Percentiles rank a stretch among this genome's conserved stretches.
These are phyloP conservation scores for Anoplopoma fimbria DNA, from an alignment of 2,113 vertebrate genomes.

Conservation along the genomic window DNA sequence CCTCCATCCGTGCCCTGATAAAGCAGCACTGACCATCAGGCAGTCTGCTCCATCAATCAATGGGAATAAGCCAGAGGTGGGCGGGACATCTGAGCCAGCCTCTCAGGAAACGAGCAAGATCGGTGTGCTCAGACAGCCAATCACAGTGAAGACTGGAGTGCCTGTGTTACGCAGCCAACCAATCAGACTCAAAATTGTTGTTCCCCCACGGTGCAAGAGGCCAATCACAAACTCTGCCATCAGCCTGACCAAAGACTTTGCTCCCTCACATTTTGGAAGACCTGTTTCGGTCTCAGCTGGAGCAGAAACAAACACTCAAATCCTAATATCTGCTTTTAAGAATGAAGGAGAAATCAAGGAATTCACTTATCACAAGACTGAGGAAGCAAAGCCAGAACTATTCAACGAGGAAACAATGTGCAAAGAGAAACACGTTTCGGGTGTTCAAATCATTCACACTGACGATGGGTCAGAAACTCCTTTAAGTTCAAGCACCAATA, in stretches of 20 bases:
- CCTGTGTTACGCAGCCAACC: slow-evolving; percentile 71
- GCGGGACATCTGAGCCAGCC: slow-evolving; percentile 68
- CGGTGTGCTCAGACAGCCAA: slow-evolving; percentile 72
- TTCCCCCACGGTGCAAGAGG: slow-evolving; percentile 69
- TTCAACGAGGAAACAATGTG: slow-evolving; percentile 23
- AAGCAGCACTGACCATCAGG: slow-evolving; percentile 63
- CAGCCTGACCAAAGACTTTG: slow-evolving; percentile 76
- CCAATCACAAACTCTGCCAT: slow-evolving; percentile 69
- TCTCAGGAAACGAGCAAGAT: slow-evolving; percentile 70
- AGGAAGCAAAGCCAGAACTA: slow-evolving; percentile 20
- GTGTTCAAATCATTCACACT: slow-evolving; percentile 26
- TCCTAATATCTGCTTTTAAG: slow-evolving; percentile 25
- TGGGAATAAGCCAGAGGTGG: slow-evolving; percentile 73
- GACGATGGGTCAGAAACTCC: slow-evolving; percentile 23
- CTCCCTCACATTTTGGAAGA: slow-evolving; percentile 37
- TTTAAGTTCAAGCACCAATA: slow-evolving; percentile 23
- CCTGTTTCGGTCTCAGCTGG: slow-evolving; percentile 49
- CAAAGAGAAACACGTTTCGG: slow-evolving; percentile 17
- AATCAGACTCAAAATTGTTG: slow-evolving; percentile 78
- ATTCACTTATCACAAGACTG: slow-evolving; percentile 11
- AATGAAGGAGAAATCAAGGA: slow-evolving; percentile 38
- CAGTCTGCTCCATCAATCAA: slow-evolving; percentile 72
- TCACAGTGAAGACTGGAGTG: slow-evolving; percentile 74
- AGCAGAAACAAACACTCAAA: slow-evolving; percentile 42
- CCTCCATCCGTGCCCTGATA: slow-evolving; percentile 60